Evolutionary conservation across 2,888 invertebrate genomes (phyloP).

Genomic region (Subacronicta megacephala): DNA sequence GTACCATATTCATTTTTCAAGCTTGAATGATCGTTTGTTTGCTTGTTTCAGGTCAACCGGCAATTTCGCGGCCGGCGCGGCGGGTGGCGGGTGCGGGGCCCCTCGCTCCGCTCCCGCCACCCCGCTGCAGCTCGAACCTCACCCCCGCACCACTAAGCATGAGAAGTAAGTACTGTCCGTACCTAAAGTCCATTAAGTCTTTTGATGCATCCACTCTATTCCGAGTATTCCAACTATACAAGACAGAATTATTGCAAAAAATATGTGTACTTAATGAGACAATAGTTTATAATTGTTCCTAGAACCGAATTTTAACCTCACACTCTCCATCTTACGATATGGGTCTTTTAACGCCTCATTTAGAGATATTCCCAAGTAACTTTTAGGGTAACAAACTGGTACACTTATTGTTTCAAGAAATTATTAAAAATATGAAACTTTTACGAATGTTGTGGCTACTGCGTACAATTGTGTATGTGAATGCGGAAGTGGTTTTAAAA

Average conservation of each 20-base stretch:
- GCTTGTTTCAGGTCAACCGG: conserved; percentile 90
- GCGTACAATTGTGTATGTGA: conserved; percentile 24
- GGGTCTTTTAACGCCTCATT: too few relatives aligned
- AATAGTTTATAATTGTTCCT: too few relatives aligned
- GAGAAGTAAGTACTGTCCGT: conserved; percentile 82
- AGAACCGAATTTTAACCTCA: too few relatives aligned
- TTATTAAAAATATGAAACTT: conserved; percentile 24
- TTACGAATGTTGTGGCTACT: conserved; percentile 11
- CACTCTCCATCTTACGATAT: too few relatives aligned
- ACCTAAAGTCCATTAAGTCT: too few relatives aligned
- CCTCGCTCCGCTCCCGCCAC: conserved; percentile 93
- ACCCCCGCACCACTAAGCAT: conserved; percentile 83
- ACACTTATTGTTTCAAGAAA: conserved; percentile 15
- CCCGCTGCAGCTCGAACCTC: conserved; percentile 90
- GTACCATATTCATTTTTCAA: conserved; percentile 23
- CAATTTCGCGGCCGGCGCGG: conserved; percentile 88
- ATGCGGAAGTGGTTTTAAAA: conserved; percentile 33
- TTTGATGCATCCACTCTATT: background rate
- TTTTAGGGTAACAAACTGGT: conserved; percentile 5
- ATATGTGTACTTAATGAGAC: too few relatives aligned
- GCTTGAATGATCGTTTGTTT: conserved; percentile 40
- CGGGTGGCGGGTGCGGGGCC: conserved; percentile 90
- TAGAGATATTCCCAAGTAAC: background rate
- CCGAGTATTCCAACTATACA: too few relatives aligned
- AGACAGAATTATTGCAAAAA: too few relatives aligned